Conservation (phyloP, 2,113 vertebrate species). For the Globicephala melas region DNA sequence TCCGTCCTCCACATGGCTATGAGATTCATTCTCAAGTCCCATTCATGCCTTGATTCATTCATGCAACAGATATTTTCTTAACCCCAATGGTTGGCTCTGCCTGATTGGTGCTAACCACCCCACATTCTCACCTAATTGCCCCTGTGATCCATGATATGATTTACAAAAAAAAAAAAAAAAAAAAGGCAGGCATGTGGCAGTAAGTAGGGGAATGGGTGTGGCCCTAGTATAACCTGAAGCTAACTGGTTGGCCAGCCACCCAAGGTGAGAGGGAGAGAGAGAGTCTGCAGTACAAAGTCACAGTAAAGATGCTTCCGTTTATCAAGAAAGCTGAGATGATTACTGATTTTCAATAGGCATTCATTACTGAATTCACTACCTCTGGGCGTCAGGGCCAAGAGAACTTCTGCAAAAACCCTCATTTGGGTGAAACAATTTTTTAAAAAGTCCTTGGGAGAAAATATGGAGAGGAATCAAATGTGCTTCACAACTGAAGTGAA, state of each 20-base stretch:
- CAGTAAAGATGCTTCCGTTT: background rate
- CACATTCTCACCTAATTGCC: background rate
- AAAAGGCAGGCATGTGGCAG: background rate
- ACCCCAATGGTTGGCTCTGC: background rate
- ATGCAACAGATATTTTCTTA: background rate
- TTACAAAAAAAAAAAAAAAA: background rate
- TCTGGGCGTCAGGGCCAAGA: background rate
- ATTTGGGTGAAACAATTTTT: background rate
- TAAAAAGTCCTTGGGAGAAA: background rate
- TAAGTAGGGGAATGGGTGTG: background rate
- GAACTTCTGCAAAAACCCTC: background rate
- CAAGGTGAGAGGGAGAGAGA: background rate
- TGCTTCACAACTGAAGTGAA: background rate
- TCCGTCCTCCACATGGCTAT: background rate
- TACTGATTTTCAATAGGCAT: background rate
- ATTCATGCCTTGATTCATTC: background rate
- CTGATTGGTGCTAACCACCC: background rate
- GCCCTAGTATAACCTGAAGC: background rate
- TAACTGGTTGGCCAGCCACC: background rate
- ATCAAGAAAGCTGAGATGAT: background rate
- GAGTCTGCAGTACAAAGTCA: background rate
- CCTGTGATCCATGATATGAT: background rate
- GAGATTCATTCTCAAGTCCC: background rate
- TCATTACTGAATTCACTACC: background rate
- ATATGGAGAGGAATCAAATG: background rate